Percentiles rank a stretch among this genome's conserved stretches.
Conservation (phyloP, 2,113 vertebrate species). For the Brevimyrus niger region DNA sequence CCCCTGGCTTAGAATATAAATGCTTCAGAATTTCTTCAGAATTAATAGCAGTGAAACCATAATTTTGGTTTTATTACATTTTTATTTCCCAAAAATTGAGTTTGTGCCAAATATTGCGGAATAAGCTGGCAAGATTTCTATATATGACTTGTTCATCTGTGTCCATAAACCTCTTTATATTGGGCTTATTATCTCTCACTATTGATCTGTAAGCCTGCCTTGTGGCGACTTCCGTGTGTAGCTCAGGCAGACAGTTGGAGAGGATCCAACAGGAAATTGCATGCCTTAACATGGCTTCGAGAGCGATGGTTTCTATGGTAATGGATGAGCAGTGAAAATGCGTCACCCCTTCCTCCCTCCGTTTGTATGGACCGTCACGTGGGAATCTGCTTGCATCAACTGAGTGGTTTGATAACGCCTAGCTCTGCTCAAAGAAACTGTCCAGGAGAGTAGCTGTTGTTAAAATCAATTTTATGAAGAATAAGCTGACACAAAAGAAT, state of each 20-base stretch:
- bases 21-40: not conserved
- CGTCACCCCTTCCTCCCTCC: not conserved
- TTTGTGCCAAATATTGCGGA: not conserved
- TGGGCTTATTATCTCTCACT: not conserved
- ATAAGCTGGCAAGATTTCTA: not conserved
- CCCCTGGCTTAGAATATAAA: not conserved
- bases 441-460: not conserved
- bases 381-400: not conserved
- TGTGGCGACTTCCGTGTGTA: not conserved
- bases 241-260: not conserved
- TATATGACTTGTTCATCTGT: not conserved
- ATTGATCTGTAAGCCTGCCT: not conserved
- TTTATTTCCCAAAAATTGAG: not conserved
- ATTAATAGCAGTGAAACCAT: not conserved
- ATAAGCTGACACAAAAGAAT: not conserved
- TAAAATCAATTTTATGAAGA: not conserved
- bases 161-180: not conserved
- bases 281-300: not conserved
- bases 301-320: slow-evolving; percentile 16
- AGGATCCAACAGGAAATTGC: not conserved
- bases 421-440: not conserved
- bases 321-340: not conserved
- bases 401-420: not conserved
- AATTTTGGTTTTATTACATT: not conserved
- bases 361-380: not conserved